Conservation (phyloP, 2,797 vertebrate species). For the Sebastes ruberrimus region DNA sequence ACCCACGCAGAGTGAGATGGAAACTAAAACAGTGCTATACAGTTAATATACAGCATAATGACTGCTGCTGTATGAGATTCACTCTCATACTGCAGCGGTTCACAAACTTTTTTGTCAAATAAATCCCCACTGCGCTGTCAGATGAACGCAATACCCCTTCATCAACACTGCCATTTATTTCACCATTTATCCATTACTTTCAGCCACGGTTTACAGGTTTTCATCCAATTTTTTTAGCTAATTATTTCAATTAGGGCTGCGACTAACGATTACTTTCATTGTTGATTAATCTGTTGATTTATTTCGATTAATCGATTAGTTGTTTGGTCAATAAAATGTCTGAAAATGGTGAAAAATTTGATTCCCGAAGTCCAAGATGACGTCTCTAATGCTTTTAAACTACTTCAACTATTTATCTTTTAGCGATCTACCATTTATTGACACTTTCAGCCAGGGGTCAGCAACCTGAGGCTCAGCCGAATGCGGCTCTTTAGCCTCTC, state of each 20-base stretch:
- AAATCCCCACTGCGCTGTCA: not conserved
- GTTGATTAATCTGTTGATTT: too few species aligned
- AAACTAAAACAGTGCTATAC: slow-evolving; percentile 9
- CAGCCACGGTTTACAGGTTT: rapidly evolving
- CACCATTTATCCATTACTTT: not conserved
- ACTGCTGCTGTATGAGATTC: not conserved
- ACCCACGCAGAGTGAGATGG: slow-evolving; percentile 15
- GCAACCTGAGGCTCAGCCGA: too few species aligned
- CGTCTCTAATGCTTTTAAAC: too few species aligned
- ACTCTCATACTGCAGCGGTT: not conserved
- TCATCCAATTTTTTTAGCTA: too few species aligned
- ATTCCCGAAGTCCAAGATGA: rapidly evolving
- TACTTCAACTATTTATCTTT: too few species aligned
- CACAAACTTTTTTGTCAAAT: not conserved
- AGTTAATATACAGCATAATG: slow-evolving; percentile 5
- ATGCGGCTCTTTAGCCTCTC: too few species aligned
- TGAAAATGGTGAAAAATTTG: too few species aligned
- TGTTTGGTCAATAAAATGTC: too few species aligned
- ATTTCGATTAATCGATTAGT: rapidly evolving
- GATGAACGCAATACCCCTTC: not conserved
- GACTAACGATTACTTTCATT: rapidly evolving
- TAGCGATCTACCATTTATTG: not conserved
- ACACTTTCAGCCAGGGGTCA: not conserved
- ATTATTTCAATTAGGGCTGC: too few species aligned
- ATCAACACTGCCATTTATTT: not conserved